Base-by-base conservation (phyloP, 1,140 invertebrate genomes). In the Drosophila subpulchrella region DNA sequence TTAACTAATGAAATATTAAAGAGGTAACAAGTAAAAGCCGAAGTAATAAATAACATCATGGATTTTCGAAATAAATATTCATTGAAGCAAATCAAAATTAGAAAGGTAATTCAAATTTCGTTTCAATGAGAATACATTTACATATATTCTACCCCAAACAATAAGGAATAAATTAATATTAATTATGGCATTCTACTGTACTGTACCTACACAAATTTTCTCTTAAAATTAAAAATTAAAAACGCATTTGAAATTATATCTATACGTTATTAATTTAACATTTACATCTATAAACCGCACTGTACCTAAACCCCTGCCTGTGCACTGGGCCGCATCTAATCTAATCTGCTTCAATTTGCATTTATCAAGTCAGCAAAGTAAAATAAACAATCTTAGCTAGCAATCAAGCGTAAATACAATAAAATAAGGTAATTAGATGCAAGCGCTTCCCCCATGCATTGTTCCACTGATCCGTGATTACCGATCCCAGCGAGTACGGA, bases 291-390 rank as follows among this genome's bases (percentile, higher is more conserved):
- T 32, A 5, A 38, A 60, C 17, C n/a, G 36, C 59, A 61, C 44
- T 50, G 46, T 62, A 17, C 12, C 12, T 6, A 0, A 7, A 10
- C 6, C 17, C n/a, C n/a, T 17, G 39, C 11, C 6, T 32, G 27
- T 50, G 47, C 47, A 50, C 8, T 50, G 47, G 27, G 8, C n/a
- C 24, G 10, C 56, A 11, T 13, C 34, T 30, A 73, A 75, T 75
- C 59, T 75, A 75, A 75, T 75, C 72, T 50, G 36, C 30, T 67
- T 51, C 27, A 58, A 55, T 58, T 67, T 66, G 61, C 60, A 66
- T 53, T 38, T 66, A 20, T 17, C 46, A n/a, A 15, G 24, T 3
- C 15, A 8, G 13, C 15, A 10, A 27, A 46, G 5, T 30, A 15
- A 17, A 62, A 42, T 27, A 51, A 24, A 3, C 44, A 48, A 63